phyloP scores from a whole-genome alignment of 2,797 vertebrate species.

The Syndactyla subalaris region DNA sequence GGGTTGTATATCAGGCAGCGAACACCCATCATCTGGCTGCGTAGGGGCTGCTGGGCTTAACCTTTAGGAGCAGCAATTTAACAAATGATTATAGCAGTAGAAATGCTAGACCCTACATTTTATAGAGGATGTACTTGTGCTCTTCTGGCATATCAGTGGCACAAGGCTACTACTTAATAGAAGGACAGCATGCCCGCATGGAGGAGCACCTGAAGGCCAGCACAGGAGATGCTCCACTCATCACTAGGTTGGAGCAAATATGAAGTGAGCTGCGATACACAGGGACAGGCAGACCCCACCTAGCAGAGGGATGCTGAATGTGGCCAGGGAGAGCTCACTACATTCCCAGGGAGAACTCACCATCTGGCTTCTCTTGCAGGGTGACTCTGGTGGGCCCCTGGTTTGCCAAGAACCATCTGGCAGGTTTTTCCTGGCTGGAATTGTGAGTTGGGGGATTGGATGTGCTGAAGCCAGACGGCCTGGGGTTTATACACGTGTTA shows the following conservation, averaged over 20 bases:
- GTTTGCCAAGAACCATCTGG: conserved; percentile 90
- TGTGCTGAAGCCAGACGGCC: conserved; percentile 91
- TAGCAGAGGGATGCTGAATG: neutral
- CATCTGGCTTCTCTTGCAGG: conserved; percentile 74
- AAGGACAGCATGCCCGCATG: neutral
- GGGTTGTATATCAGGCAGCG: neutral
- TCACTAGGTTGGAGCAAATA: neutral
- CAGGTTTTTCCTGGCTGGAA: conserved; percentile 91
- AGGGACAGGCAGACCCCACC: neutral
- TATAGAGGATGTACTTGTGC: neutral
- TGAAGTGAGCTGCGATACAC: neutral
- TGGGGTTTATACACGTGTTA: conserved; percentile 90
- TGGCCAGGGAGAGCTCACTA: neutral
- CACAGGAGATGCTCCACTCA: neutral
- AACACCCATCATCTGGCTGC: neutral
- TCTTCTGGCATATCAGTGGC: neutral
- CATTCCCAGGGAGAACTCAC: neutral
- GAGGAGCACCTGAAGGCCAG: neutral
- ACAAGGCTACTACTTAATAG: neutral
- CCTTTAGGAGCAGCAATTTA: neutral
- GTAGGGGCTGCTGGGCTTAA: neutral
- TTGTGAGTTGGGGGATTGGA: conserved; percentile 96
- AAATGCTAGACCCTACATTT: neutral
- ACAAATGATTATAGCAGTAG: neutral
- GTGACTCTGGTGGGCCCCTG: conserved; percentile 94